These are phyloP conservation scores for Eurystomus glaucurus DNA, from an alignment of 2,797 vertebrate genomes.

Conservation along the genomic window DNA sequence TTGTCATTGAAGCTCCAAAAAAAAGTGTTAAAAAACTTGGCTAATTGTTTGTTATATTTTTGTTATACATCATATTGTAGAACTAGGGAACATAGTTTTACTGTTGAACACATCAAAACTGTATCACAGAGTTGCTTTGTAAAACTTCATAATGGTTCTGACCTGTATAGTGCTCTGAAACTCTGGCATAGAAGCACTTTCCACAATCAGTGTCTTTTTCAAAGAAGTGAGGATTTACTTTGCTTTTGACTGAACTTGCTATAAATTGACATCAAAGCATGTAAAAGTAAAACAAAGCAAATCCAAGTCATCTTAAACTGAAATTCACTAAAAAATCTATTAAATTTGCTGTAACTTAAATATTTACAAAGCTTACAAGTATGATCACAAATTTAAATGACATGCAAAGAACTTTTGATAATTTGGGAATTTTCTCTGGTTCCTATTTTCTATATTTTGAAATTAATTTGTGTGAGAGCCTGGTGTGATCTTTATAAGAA, in stretches of 20 bases:
- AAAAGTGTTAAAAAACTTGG: neutral
- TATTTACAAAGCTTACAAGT: neutral
- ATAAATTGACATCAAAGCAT: neutral
- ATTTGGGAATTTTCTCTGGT: neutral
- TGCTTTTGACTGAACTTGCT: neutral
- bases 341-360: neutral
- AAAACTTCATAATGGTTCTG: neutral
- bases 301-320: neutral
- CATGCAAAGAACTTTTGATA: neutral
- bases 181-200: neutral
- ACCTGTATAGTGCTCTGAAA: neutral
- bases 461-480: neutral
- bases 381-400: neutral
- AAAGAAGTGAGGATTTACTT: neutral
- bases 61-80: accelerated
- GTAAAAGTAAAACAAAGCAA: neutral
- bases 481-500: neutral
- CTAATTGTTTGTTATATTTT: neutral
- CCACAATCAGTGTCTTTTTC: neutral
- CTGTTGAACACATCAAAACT: neutral
- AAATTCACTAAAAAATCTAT: neutral
- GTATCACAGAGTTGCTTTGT: neutral
- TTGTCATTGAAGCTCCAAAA: neutral
- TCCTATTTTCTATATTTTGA: neutral
- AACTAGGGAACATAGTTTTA: neutral